Evolutionary conservation across 1,140 invertebrate genomes (phyloP), one percentile per base, ranked within the genome.

Genomic region (Vollenhovia emeryi): DNA sequence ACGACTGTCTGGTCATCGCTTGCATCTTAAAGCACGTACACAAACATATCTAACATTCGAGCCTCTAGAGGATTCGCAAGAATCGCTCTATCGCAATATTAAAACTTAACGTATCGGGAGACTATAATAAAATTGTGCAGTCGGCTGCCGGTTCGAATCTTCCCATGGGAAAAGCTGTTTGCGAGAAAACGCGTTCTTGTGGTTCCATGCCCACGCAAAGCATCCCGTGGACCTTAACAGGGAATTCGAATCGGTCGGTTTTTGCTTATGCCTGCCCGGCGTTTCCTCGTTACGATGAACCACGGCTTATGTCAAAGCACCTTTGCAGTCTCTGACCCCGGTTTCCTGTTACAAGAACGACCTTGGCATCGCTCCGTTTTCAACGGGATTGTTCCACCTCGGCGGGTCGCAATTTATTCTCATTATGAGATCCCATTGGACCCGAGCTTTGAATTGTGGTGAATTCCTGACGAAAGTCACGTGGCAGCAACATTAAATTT

Each of bases 331-430:
- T 85, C 18, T 89, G 88, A 89, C 75, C 87, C 78, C 85, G 27
- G 50, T 68, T 89, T 89, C 79, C 87, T 86, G 87, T 89, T 89
- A 86, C 84, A 80, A 84, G 78, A 80, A 88, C 84, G 82, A 71
- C 86, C 71, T 78, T 74, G 82, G 82, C 86, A 87, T 79, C 48
- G 57, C 27, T 66, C 43, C 36, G 59, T 68, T 87, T n/a, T 87
- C 68, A 68, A 71, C 33, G 74, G 33, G 18, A 88, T 75, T 73
- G 73, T 75, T 87, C 30, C 48, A 74, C 30, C 76, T 15, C 74
- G 27, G 24, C 27, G n/a, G 36, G 59, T 74, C 40, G 79, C 36
- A 55, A 74, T 74, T 59, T 83, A 59, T 83, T 50, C 73, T 73
- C 50, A 36, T 68, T 43, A 76, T n/a, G 3, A 66, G 50, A 66